These are phyloP conservation scores for Cervus canadensis DNA, from an alignment of 2,113 vertebrate genomes.

Conservation along the genomic window DNA sequence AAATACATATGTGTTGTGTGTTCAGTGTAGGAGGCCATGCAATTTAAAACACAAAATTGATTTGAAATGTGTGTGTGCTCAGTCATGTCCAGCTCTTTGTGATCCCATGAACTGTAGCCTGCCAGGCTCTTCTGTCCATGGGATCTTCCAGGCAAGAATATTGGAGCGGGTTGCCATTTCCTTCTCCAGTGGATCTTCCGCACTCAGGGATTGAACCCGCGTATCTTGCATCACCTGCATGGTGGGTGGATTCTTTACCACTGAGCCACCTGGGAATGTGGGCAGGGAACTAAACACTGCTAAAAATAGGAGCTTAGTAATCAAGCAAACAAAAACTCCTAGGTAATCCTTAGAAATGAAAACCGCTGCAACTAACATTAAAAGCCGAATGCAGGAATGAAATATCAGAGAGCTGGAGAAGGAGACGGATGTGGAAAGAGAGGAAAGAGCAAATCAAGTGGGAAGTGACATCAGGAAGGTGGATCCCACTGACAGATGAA, in stretches of 20 bases:
- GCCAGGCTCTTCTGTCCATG: not conserved
- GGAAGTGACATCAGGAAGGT: not conserved
- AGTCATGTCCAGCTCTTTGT: not conserved
- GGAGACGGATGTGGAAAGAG: fast-evolving
- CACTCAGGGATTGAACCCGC: not conserved
- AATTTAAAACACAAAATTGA: not conserved
- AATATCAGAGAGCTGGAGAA: not conserved
- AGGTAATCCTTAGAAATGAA: not conserved
- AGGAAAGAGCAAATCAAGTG: fast-evolving
- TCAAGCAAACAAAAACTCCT: not conserved
- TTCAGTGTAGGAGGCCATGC: not conserved
- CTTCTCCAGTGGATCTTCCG: not conserved
- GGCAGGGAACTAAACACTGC: no score
- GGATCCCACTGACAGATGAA: not conserved
- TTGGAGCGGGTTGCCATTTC: not conserved
- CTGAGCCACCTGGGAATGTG: not conserved
- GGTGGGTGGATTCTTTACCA: not conserved
- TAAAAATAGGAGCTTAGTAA: not conserved
- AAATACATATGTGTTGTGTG: fast-evolving
- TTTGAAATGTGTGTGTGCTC: not conserved
- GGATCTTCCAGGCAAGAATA: not conserved
- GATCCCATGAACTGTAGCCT: not conserved
- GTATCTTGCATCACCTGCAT: not conserved
- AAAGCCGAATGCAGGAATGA: not conserved
- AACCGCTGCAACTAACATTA: fast-evolving